phyloP scores from a whole-genome alignment of 2,113 vertebrate species.

The Psittacus erithacus region DNA sequence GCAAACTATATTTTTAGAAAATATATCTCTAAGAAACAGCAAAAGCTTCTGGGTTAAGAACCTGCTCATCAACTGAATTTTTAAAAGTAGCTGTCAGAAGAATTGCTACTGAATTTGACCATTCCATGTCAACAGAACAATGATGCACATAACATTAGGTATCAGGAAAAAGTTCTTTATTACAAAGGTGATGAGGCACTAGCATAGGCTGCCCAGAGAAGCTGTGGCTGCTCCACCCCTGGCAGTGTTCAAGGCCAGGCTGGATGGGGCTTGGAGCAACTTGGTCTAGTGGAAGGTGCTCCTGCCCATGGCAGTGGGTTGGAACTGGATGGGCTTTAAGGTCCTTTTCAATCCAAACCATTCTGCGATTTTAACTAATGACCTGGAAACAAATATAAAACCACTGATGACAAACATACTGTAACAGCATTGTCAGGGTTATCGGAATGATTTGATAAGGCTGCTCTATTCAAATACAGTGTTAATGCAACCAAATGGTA shows the following conservation, averaged over 20 bases:
- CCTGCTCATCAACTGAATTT: not conserved
- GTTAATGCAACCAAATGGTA: not conserved
- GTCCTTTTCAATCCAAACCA: not conserved
- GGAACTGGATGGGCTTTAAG: not conserved
- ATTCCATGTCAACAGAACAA: not conserved
- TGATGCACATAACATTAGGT: not conserved
- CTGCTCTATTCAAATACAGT: not conserved
- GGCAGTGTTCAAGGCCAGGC: not conserved
- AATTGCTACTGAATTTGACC: not conserved
- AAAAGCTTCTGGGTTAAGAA: not conserved
- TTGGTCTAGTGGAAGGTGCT: not conserved
- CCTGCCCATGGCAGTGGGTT: not conserved
- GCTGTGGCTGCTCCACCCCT: not conserved
- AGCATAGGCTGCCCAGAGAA: not conserved
- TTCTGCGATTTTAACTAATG: not conserved
- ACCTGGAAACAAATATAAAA: conserved; percentile 11
- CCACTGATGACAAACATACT: not conserved
- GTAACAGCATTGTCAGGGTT: not conserved
- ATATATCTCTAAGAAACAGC: not conserved
- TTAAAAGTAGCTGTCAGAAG: not conserved
- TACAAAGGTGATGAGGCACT: not conserved
- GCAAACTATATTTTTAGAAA: not conserved
- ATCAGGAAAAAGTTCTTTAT: not conserved
- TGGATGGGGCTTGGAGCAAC: not conserved
- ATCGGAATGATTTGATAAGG: not conserved